These are phyloP conservation scores for Schizaphis graminum DNA, from an alignment of 2,888 invertebrate species.

Conservation along the genomic window DNA sequence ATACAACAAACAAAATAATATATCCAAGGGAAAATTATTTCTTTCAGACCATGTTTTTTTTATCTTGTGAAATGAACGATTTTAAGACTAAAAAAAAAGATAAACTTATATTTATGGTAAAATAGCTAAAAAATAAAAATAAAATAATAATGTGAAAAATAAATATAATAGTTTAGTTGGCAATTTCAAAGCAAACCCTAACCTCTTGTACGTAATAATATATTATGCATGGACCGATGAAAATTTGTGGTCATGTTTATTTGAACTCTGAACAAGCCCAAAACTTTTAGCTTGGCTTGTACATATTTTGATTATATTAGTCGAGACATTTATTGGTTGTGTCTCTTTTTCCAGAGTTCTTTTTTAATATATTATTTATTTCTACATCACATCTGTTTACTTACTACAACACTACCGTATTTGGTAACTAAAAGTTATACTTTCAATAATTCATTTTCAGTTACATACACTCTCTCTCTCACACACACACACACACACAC, in stretches of 20 bases:
- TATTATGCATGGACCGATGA: slow-evolving; percentile 15
- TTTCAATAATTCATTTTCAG: slow-evolving; percentile 13
- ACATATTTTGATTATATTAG: slow-evolving; percentile 27
- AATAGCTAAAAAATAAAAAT: not conserved
- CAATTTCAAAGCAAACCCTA: not conserved
- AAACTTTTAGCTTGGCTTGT: slow-evolving; percentile 4
- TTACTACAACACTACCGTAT: not conserved
- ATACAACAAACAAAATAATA: not conserved
- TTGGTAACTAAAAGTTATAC: not conserved
- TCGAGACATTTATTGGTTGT: slow-evolving; percentile 4
- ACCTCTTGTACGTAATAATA: slow-evolving; percentile 24
- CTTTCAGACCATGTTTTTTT: not conserved
- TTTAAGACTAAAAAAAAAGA: not conserved
- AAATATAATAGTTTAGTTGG: not conserved
- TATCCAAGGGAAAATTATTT: not conserved
- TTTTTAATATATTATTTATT: not conserved
- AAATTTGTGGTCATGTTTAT: slow-evolving; percentile 48
- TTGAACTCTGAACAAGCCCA: slow-evolving; percentile 5
- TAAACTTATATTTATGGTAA: not conserved
- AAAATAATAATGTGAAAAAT: not conserved
- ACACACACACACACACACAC: not conserved
- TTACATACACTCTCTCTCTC: not conserved
- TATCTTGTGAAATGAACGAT: not conserved
- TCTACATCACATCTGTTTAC: not conserved
- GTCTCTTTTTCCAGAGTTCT: not conserved